These are phyloP conservation scores for Gnathonemus echidnorhynchus DNA, from an alignment of 2,113 vertebrate genomes.

Conservation along the genomic window DNA sequence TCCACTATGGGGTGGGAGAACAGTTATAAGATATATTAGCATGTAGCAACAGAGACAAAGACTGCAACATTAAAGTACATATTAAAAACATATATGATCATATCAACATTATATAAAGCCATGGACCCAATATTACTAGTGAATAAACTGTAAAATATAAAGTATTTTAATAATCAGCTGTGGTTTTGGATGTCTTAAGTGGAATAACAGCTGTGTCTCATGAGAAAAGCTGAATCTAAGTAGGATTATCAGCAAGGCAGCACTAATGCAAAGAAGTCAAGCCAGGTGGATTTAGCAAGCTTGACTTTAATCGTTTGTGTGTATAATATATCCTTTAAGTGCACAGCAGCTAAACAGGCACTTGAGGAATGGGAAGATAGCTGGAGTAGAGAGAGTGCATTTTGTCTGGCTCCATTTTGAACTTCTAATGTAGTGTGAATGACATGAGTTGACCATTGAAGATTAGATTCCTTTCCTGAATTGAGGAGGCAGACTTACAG, in stretches of 20 bases:
- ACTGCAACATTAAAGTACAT: not conserved
- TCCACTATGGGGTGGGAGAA: constrained; percentile 47
- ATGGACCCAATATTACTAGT: not conserved
- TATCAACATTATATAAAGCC: not conserved
- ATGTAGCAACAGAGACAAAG: not conserved
- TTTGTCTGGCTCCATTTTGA: not conserved
- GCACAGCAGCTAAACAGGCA: not conserved
- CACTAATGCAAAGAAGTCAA: not conserved
- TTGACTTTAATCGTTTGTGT: not conserved
- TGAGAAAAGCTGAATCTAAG: not conserved
- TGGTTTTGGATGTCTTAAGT: not conserved
- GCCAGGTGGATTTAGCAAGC: not conserved
- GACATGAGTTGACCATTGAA: not conserved
- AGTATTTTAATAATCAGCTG: not conserved
- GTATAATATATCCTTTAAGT: not conserved
- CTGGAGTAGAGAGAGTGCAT: not conserved
- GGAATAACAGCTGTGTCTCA: not conserved
- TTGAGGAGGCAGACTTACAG: not conserved
- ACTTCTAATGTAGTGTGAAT: not conserved
- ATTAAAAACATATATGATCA: not conserved
- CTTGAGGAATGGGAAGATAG: not conserved
- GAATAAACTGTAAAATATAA: not conserved
- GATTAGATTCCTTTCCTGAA: not conserved
- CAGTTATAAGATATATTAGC: not conserved
- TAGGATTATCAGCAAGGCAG: not conserved